Evolutionary conservation across 2,113 vertebrate species (phyloP).

Genomic region (Dendropsophus ebraccatus): DNA sequence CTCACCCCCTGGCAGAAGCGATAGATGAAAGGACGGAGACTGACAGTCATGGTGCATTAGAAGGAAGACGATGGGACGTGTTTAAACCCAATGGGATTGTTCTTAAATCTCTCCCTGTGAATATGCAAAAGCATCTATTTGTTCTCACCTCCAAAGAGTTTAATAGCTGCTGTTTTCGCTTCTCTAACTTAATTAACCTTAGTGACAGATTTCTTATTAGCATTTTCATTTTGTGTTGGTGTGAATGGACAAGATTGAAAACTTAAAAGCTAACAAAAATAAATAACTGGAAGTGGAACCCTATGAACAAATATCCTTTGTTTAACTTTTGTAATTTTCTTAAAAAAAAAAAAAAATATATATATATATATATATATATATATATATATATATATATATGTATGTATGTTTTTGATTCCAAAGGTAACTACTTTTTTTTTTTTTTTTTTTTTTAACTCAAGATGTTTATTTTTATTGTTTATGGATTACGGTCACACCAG

Average conservation of each 20-base stretch:
- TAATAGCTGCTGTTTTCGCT: not conserved
- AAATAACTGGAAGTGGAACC: too few species aligned
- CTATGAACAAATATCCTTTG: too few species aligned
- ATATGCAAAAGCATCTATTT: slow-evolving; percentile 20
- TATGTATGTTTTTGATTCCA: too few species aligned
- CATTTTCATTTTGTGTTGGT: not conserved
- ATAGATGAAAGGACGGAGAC: slow-evolving; percentile 31
- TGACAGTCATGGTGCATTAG: slow-evolving; percentile 35
- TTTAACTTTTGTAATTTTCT: too few species aligned
- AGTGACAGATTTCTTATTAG: not conserved
- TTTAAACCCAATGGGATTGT: not conserved
- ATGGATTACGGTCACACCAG: too few species aligned
- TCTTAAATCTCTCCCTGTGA: slow-evolving; percentile 17
- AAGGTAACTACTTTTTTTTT: too few species aligned
- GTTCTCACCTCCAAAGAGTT: slow-evolving; percentile 16
- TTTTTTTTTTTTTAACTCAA: too few species aligned
- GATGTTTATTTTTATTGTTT: too few species aligned
- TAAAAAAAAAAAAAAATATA: too few species aligned
- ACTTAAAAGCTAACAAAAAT: not conserved
- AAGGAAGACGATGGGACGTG: slow-evolving; percentile 19
- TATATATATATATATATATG: too few species aligned
- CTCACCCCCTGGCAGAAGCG: slow-evolving; percentile 34
- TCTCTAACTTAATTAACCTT: not conserved
- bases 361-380: too few species aligned
- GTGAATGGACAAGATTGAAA: not conserved